Conservation (phyloP, 2,113 vertebrate genomes). For the Channa maculata region DNA sequence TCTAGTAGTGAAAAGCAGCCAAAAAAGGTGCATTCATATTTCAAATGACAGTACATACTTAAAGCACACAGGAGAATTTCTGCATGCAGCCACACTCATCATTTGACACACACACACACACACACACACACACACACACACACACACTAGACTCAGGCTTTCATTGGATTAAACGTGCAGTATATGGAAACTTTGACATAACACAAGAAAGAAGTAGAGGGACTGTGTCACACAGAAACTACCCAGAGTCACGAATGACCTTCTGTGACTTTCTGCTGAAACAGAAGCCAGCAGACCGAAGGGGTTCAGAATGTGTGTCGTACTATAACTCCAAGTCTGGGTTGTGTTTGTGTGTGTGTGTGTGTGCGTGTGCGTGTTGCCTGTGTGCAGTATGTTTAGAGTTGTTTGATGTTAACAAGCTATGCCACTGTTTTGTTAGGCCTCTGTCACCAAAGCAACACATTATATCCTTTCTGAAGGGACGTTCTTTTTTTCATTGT, state of each 20-base stretch:
- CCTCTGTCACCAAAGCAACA: conserved; percentile 80
- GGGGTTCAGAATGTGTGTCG: conserved; percentile 54
- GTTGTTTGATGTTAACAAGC: conserved; percentile 78
- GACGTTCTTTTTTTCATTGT: conserved; percentile 25
- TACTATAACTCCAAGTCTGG: conserved; percentile 29
- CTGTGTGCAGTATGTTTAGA: conserved; percentile 14
- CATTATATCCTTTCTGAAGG: conserved; percentile 49
- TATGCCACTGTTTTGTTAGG: conserved; percentile 74
- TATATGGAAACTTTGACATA: conserved; percentile 66
- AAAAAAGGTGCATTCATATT: conserved; percentile 11
- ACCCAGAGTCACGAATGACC: conserved; percentile 71
- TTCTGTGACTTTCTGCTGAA: conserved; percentile 57
- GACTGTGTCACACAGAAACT: conserved; percentile 54
- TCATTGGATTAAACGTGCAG: conserved; percentile 51
- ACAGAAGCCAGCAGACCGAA: conserved; percentile 48
- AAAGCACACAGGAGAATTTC: conserved; percentile 14
- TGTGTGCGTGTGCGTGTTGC: conserved; percentile 14
- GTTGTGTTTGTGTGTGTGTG: conserved; percentile 10
- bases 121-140: neutral
- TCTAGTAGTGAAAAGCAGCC: neutral
- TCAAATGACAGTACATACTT: conserved; percentile 1
- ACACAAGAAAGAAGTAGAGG: conserved; percentile 11
- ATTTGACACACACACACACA: conserved; percentile 8
- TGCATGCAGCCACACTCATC: conserved; percentile 14
- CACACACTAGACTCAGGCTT: conserved; percentile 1